phyloP scores from a whole-genome alignment of 2,113 vertebrate species.

The Gambusia affinis region DNA sequence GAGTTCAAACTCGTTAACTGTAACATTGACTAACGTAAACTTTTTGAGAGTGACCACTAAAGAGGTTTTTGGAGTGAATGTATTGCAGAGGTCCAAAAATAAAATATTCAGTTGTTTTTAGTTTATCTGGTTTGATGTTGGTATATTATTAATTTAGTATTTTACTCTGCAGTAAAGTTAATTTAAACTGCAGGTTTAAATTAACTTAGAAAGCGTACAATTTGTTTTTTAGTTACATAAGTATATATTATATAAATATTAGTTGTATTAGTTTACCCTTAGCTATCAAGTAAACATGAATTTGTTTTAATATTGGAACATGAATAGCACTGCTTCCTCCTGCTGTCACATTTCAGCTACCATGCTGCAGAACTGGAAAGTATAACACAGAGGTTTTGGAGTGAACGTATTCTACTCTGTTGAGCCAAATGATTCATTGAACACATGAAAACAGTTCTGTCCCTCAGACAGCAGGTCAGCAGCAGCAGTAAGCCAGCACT shows the following conservation, averaged over 20 bases:
- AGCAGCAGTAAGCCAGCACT: constrained; percentile 43
- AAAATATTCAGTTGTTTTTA: background rate
- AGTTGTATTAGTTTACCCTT: background rate
- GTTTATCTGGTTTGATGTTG: background rate
- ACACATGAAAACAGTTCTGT: background rate
- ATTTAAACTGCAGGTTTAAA: background rate
- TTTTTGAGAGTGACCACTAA: too few relatives aligned
- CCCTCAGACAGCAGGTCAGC: background rate
- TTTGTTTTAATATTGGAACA: background rate
- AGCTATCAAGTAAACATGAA: background rate
- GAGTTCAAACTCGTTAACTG: background rate
- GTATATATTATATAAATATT: background rate
- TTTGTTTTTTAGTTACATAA: background rate
- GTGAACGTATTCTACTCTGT: background rate
- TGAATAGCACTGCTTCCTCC: background rate
- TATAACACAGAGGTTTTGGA: background rate
- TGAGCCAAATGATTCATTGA: background rate
- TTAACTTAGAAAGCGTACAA: background rate
- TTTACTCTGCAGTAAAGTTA: background rate
- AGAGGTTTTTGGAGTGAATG: too few relatives aligned
- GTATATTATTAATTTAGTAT: background rate
- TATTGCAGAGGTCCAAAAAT: background rate
- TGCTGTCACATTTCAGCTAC: background rate
- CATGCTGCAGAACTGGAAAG: background rate
- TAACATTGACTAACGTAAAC: too few relatives aligned